Base-by-base conservation (phyloP, 2,888 invertebrate species). In the Theristus sp. region DNA sequence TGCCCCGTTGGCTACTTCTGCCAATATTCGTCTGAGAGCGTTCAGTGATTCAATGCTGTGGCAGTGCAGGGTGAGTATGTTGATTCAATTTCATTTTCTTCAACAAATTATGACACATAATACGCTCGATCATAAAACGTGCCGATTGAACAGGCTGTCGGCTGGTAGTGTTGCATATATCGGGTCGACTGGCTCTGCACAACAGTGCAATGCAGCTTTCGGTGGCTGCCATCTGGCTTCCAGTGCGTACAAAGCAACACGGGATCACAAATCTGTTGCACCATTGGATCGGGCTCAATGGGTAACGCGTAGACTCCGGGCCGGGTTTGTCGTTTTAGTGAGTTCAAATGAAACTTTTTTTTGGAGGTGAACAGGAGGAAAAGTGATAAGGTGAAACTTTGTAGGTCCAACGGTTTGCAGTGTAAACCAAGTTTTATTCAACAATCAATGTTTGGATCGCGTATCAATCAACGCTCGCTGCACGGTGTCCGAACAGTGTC, bases 1-100 rank as follows among this genome's bases (percentile, higher is more conserved):
- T 68, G 68, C 54, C 68, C 68, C 27, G 60, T 65, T 10, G 68
- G 68, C 10, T 68, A 67, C 54, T 67, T 67, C 63, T 67, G 67
- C 60, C 67, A 67, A 57, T 67, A 65, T 56, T 65, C 65, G 1
- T 62, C 52, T 29, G 60, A n/a, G 24, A 61, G 56, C 66, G 67
- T 53, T 65, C 64, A 49, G 66, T 66, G 56, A 66, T 66, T 64
- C 67, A 67, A 62, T 67, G 67, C 60, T 67, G 67, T 57, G 67
- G 67, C 59, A n/a, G 17, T 49, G 49, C 6, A 49, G 6, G 49
- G 49, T 3, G 49, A 29, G 47, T 56, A n/a, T 17, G 29, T 56
- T 30, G 6, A 6, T 10, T 24, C n/a, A 24, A 49, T 49, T 20
- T 38, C 20, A 38, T 38, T 38, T 38, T 13, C 38, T 38, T n/a